Evolutionary conservation across 1,140 invertebrate genomes (phyloP).

Genomic region (Anadara kagoshimensis): DNA sequence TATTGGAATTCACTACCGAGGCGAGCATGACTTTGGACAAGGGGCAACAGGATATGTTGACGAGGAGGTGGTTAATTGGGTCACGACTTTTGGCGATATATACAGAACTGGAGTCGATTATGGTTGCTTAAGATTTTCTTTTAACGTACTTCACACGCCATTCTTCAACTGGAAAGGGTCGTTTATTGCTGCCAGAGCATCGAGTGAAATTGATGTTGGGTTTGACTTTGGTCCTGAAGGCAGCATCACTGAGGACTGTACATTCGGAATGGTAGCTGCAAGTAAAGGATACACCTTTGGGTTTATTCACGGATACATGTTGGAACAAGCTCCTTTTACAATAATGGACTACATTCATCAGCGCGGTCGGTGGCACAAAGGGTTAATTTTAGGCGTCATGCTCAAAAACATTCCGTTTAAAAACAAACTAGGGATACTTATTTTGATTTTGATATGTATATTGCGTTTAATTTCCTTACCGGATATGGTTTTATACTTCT

Average conservation of each 20-base stretch:
- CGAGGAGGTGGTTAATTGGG: conserved; percentile 95
- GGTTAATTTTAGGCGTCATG: conserved; percentile 95
- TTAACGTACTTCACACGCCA: conserved; percentile 94
- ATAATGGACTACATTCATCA: conserved; percentile 96
- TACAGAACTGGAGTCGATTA: conserved; percentile 93
- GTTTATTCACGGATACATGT: conserved; percentile 87
- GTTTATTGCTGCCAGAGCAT: conserved; percentile 81
- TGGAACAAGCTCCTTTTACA: conserved; percentile 97
- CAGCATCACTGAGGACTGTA: conserved; percentile 98
- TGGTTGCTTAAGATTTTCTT: conserved; percentile 96
- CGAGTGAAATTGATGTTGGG: conserved; percentile 90
- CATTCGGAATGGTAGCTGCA: conserved; percentile 93
- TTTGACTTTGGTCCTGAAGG: conserved; percentile 97
- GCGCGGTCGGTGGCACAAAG: conserved; percentile 96
- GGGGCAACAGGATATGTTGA: conserved; percentile 98
- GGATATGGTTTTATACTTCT: conserved; percentile 87
- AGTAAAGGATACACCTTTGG: conserved; percentile 75
- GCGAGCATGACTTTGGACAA: conserved; percentile 97
- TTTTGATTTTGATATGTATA: conserved; percentile 96
- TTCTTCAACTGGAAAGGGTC: conserved; percentile 94
- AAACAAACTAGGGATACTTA: conserved; percentile 88
- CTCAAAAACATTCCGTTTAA: conserved; percentile 88
- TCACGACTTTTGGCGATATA: conserved; percentile 96
- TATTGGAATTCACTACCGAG: conserved; percentile 96
- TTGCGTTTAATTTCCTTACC: conserved; percentile 94